These are phyloP conservation scores for Sylvicola fuscatus DNA, from an alignment of 2,888 invertebrate genomes.

Conservation along the genomic window DNA sequence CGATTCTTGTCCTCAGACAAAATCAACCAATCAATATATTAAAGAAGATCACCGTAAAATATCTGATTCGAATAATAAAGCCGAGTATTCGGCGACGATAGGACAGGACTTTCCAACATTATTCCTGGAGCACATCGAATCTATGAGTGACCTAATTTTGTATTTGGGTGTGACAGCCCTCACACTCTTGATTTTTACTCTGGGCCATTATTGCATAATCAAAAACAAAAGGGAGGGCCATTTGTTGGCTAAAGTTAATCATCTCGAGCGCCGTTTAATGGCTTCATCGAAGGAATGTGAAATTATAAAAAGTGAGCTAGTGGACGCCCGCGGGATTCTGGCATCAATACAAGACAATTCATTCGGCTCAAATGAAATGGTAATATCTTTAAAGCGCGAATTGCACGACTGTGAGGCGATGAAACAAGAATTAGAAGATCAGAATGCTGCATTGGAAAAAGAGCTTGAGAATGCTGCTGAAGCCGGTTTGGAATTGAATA, in stretches of 20 bases:
- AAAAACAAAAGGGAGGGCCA: constrained; percentile 48
- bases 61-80: too few species aligned
- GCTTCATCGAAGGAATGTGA: constrained; percentile 40
- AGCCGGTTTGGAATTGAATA: constrained; percentile 52
- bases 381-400: constrained; percentile 41
- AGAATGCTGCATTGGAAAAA: constrained; percentile 43
- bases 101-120: too few species aligned
- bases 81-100: too few species aligned
- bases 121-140: too few species aligned
- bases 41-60: too few species aligned
- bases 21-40: neutral
- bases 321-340: constrained; percentile 34
- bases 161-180: constrained; percentile 35
- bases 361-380: constrained; percentile 51
- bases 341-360: constrained; percentile 47
- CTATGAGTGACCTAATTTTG: neutral
- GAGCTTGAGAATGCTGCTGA: constrained; percentile 65
- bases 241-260: constrained; percentile 44
- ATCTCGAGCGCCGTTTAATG: constrained; percentile 38
- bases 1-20: constrained; percentile 10
- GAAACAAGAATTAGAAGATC: constrained; percentile 37
- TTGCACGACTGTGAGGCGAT: constrained; percentile 30
- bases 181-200: constrained; percentile 49
- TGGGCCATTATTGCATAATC: constrained; percentile 60
- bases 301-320: constrained; percentile 39